Base-by-base conservation (phyloP, 2,888 invertebrate genomes). In the Eilema depressum region DNA sequence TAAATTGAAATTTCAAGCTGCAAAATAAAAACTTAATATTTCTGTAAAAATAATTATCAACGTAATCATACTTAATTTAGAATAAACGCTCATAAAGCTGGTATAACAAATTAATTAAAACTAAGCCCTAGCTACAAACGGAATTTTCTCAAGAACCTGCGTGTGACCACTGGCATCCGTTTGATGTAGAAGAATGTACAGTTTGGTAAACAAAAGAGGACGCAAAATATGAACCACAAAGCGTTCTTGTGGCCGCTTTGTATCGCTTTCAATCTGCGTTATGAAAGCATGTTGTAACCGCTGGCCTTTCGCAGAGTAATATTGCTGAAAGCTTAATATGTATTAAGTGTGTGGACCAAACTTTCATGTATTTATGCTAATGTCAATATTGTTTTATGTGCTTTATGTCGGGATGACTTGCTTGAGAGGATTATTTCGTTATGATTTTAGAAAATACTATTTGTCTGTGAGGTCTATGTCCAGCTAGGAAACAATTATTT, bases 201-300 rank as follows among this genome's bases (percentile, higher is more conserved):
- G 84, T 86, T 81, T 79, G 83, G 78, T 79, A 79, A 78, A 89
- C 88, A 88, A 88, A 86, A 85, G 85, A 83, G 84, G 81, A 85
- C 83, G 83, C 91, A 90, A 93, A 94, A 92, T 92, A 92, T 91
- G 86, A 84, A 88, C 90, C 91, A 89, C 92, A 92, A 91, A 93
- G 92, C 92, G 90, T 91, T 91, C 92, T 91, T 92, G 93, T 82
- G 93, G 93, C 83, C 81, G 90, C 92, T 93, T 93, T 93, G 93
- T 92, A 92, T 91, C 90, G 91, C 87, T 91, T 91, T 90, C 90
- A 92, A 93, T 92, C 92, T 91, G 88, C 89, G 89, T 92, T 92
- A 92, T 92, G 91, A 92, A 91, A 91, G 91, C 90, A 83, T 82
- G 86, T 83, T 86, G 88, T 88, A 89, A 91, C 91, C 90, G 85